phyloP scores from a whole-genome alignment of 2,113 vertebrate species.

The Morone saxatilis region DNA sequence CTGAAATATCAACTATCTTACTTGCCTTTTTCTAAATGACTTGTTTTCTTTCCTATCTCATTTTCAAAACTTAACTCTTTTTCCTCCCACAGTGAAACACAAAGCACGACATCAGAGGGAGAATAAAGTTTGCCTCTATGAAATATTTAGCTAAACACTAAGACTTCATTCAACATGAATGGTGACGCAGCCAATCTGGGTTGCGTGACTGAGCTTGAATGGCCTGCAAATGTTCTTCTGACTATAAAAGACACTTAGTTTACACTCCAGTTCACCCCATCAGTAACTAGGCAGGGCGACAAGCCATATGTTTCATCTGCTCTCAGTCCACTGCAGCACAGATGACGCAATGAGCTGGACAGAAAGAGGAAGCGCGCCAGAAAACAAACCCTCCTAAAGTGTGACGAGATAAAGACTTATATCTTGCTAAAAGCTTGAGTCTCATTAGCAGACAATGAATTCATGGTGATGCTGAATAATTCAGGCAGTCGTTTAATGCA shows the following conservation, averaged over 20 bases:
- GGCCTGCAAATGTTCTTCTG: constrained; percentile 12
- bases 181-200: not conserved
- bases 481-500: no score
- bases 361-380: not conserved
- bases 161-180: constrained; percentile 22
- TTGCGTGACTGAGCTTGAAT: constrained; percentile 10
- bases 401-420: not conserved
- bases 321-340: constrained; percentile 1
- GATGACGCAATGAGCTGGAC: not conserved
- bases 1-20: no score
- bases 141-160: constrained; percentile 36
- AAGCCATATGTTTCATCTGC: constrained; percentile 22
- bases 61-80: no score
- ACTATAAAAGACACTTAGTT: constrained; percentile 21
- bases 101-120: not conserved
- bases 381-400: no score
- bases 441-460: not conserved
- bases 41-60: no score
- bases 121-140: constrained; percentile 8
- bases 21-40: not conserved
- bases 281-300: constrained; percentile 4
- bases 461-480: not conserved
- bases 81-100: not conserved
- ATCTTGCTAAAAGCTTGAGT: not conserved
- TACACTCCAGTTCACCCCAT: constrained; percentile 34